A percentile compares a stretch with the other conserved stretches of the same genome.
Conservation (phyloP, 2,113 vertebrate genomes). For the Gracilinanus agilis region DNA sequence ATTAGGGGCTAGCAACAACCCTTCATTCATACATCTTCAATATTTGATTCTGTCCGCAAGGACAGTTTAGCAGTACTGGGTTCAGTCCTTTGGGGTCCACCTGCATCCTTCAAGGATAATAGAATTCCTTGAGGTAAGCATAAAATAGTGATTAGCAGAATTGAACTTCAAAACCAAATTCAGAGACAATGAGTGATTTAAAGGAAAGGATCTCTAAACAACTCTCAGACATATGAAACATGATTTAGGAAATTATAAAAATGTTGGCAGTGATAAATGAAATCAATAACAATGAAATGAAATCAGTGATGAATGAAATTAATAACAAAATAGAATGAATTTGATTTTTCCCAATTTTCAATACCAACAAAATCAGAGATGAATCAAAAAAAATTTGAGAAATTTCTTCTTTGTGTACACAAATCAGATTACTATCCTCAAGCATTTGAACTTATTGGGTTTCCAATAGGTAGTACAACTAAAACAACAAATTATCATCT, state of each 20-base stretch:
- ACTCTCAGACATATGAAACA: neutral
- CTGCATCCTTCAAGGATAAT: neutral
- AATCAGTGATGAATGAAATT: neutral
- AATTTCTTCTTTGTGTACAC: neutral
- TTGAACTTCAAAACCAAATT: neutral
- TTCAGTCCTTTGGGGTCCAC: neutral
- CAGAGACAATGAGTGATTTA: neutral
- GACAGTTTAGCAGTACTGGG: neutral
- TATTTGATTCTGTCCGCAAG: neutral
- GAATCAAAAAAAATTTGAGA: neutral
- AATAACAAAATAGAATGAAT: neutral
- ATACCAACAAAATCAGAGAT: neutral
- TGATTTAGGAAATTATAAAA: neutral
- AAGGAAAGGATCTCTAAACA: neutral
- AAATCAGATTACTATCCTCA: neutral
- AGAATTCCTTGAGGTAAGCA: neutral
- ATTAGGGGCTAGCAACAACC: neutral
- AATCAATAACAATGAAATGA: too few species aligned
- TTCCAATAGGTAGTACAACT: neutral
- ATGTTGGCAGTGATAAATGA: neutral
- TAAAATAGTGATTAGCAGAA: neutral
- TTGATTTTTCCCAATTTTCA: neutral
- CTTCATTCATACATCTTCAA: neutral
- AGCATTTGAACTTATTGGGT: neutral
- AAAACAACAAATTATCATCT: neutral